Base-by-base conservation (phyloP, 2,797 vertebrate species). In the Malurus splendens region DNA sequence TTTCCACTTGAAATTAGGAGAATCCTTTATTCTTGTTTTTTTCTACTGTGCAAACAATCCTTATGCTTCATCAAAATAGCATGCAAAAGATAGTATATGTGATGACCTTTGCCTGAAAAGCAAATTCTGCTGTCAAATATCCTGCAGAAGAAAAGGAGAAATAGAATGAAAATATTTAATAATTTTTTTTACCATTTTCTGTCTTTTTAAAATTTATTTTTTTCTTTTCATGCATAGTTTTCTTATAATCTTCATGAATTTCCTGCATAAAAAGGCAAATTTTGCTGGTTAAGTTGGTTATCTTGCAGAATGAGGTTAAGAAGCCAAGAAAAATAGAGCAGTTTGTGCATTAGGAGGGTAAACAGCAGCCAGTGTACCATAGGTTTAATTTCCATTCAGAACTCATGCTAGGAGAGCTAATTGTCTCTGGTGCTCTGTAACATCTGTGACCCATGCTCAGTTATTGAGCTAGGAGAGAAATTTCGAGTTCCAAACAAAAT, bases 81-180 rank as follows among this genome's bases (percentile, higher is more conserved):
- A 55, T 2, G 0, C 2, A 24, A 59, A 77, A 38, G 6, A 18
- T 39, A 10, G 2, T 50, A 3, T 30, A 48, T 18, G 1, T 33
- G 7, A 59, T 44, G 10, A 59, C 2, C 8, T 79, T 57, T 76
- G 17, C 10, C 22, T 50, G 36, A 81, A 89, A 90, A 72, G 6
- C 6, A 75, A 68, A 48, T 64, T 60, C 24, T 45, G 4, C 15
- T 73, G 19, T 39, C 44, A 78, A 15, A 16, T 78, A 5, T 61
- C 28, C 15, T 42, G 4, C 30, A 32, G 27, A 76, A 82, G 9
- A 68, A 70, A 71, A 51, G 17, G 22, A 80, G 18, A 73, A 77
- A 74, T 32, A 1, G 6, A 87, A 72, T 45, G 24, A 64, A 20
- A 74, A 56, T 38, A 68, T 61, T 54, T 27, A 64, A 32, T n/a